Evolutionary conservation across 2,797 vertebrate species (phyloP), one percentile per base, ranked within the genome.

Genomic region (Danionella dracula): DNA sequence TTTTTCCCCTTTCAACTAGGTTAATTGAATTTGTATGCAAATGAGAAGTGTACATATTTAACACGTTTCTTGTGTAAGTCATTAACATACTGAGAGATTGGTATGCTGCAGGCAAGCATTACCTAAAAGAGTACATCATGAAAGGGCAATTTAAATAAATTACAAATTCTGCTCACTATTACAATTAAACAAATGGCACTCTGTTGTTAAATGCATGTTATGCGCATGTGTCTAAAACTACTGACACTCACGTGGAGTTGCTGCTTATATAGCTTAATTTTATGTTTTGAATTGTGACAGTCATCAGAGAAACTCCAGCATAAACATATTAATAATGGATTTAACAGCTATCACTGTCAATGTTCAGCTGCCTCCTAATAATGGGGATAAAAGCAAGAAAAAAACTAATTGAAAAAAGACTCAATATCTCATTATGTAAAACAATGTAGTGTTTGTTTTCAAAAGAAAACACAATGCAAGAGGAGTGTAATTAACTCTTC

Each of bases 1-100:
- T 76, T 70, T 42, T 5, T 2, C 8, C 51, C 60, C 19, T 17
- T 58, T 51, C 73, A 75, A 81, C 79, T 79, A 81, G 86, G 81
- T 88, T 89, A 90, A 90, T 90, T 89, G 83, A 90, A 90, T 90
- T 88, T 88, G 84, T 89, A 89, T 91, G 88, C 81, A 87, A 89
- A 91, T 90, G 81, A 87, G 80, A 64, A 70, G 81, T 80, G 84
- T 79, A 88, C 85, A 86, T 85, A 86, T 84, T 82, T 87, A 87
- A 86, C 81, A 84, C 87, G 86, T 85, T 85, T 81, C 81, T 84
- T 83, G 84, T 86, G 85, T 77, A 83, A 88, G 74, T 86, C 86
- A 91, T 91, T 91, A 90, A 84, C 87, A 87, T 75, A 42, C 81
- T 88, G 84, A 89, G 83, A 86, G 86, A 89, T 88, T 86, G 86